A percentile compares a stretch with the other conserved stretches of the same genome.
phyloP scores from a whole-genome alignment of 2,797 vertebrate species.

The Podarcis lilfordi region DNA sequence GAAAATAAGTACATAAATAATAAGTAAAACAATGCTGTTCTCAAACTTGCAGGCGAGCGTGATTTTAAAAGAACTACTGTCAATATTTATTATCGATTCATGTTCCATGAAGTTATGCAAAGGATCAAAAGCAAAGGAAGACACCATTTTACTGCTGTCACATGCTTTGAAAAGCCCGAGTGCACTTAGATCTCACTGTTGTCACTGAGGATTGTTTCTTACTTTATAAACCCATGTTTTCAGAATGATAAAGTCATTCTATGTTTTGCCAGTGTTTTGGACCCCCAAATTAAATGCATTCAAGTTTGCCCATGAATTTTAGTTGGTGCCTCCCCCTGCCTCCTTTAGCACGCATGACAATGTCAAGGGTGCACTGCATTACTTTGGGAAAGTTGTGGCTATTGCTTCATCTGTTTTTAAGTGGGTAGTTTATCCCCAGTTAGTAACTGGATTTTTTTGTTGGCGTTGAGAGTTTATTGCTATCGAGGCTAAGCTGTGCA shows the following conservation, averaged over 20 bases:
- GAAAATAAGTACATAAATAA: no score
- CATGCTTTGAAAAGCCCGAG: neutral
- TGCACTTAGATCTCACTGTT: conserved; percentile 37
- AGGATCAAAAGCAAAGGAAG: neutral
- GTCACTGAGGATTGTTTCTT: conserved; percentile 9
- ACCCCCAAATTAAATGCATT: conserved; percentile 21
- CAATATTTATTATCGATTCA: conserved; percentile 23
- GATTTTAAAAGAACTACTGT: conserved; percentile 19
- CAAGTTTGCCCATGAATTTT: neutral
- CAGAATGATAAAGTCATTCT: conserved; percentile 4
- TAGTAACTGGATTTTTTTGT: rapidly evolving
- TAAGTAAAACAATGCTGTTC: neutral
- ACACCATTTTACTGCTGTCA: neutral
- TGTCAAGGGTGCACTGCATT: neutral
- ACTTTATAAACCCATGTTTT: conserved; percentile 1
- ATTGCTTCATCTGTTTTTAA: neutral
- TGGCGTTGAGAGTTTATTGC: neutral
- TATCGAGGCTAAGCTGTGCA: neutral
- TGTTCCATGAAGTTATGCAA: conserved; percentile 12
- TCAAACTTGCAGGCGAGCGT: conserved; percentile 4
- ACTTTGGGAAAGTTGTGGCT: conserved; percentile 14
- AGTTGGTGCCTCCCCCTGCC: neutral
- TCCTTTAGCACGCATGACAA: rapidly evolving
- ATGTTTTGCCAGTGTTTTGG: conserved; percentile 14
- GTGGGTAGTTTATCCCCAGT: neutral